phyloP scores from a whole-genome alignment of 2,797 vertebrate species.

The Galagoides demidoff region DNA sequence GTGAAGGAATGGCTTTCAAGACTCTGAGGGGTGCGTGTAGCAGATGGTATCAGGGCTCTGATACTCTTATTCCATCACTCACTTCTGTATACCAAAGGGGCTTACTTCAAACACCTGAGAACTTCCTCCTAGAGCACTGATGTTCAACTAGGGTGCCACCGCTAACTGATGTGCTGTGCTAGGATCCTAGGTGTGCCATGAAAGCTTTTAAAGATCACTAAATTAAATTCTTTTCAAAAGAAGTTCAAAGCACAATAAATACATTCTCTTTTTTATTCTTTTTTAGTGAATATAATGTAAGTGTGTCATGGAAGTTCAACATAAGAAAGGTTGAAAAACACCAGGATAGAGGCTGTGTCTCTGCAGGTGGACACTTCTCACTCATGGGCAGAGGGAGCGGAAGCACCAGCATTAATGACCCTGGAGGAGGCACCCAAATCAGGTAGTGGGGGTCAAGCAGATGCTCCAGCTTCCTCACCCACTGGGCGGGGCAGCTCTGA shows the following conservation, averaged over 20 bases:
- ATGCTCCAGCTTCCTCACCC: background rate
- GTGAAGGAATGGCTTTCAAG: background rate
- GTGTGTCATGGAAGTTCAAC: too few relatives aligned
- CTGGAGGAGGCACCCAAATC: background rate
- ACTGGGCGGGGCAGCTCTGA: too few relatives aligned
- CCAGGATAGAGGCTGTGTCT: background rate
- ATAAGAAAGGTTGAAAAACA: too few relatives aligned
- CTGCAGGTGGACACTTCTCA: background rate
- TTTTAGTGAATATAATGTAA: too few relatives aligned
- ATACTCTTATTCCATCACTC: background rate
- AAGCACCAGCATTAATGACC: background rate
- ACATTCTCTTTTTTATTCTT: too few relatives aligned
- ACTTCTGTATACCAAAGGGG: background rate
- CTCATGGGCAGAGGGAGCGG: background rate
- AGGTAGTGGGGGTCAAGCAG: background rate
- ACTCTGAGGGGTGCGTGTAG: background rate
- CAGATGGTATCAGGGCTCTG: background rate
- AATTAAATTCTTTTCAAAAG: too few relatives aligned
- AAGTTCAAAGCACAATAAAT: too few relatives aligned
- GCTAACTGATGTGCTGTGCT: too few relatives aligned
- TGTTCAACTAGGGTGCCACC: too few relatives aligned
- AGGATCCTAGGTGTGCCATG: too few relatives aligned
- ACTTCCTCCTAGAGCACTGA: background rate
- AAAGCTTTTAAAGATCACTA: too few relatives aligned
- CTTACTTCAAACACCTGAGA: too few relatives aligned